A percentile compares a stretch with the other conserved stretches of the same genome.
Conservation (phyloP, 1,140 invertebrate species). For the Aporrectodea caliginosa region DNA sequence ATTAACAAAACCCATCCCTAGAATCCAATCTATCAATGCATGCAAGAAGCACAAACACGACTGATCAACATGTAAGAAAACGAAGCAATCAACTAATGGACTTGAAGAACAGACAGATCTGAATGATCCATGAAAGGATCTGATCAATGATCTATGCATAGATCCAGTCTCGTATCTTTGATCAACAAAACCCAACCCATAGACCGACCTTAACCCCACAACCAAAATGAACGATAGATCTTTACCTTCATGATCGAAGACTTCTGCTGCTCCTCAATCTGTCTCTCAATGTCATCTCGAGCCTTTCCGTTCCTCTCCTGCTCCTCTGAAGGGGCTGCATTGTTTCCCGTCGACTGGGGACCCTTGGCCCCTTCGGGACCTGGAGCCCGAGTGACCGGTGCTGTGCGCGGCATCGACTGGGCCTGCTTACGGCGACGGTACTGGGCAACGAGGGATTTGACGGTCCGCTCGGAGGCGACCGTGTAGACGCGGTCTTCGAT, state of each 20-base stretch:
- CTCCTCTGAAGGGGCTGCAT: slow-evolving; percentile 37
- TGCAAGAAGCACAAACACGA: too few relatives aligned
- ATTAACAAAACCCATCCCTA: too few relatives aligned
- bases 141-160: too few relatives aligned
- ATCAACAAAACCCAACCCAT: too few relatives aligned
- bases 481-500: slow-evolving; percentile 51
- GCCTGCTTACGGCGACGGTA: slow-evolving; percentile 64
- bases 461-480: slow-evolving; percentile 57
- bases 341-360: slow-evolving; percentile 31
- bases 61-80: too few relatives aligned
- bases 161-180: too few relatives aligned
- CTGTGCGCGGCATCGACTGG: slow-evolving; percentile 58
- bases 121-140: too few relatives aligned
- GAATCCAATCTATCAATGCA: too few relatives aligned
- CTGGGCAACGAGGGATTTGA: slow-evolving; percentile 61
- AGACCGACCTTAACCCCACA: neutral
- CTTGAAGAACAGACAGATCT: too few relatives aligned
- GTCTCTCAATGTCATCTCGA: slow-evolving; percentile 42
- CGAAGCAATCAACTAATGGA: too few relatives aligned
- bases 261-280: slow-evolving; percentile 62
- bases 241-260: slow-evolving; percentile 76
- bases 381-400: too few relatives aligned
- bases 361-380: too few relatives aligned
- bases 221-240: slow-evolving; percentile 32
- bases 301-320: slow-evolving; percentile 31